Base-by-base conservation (phyloP, 1,140 invertebrate species). In the Drosophila santomea region DNA sequence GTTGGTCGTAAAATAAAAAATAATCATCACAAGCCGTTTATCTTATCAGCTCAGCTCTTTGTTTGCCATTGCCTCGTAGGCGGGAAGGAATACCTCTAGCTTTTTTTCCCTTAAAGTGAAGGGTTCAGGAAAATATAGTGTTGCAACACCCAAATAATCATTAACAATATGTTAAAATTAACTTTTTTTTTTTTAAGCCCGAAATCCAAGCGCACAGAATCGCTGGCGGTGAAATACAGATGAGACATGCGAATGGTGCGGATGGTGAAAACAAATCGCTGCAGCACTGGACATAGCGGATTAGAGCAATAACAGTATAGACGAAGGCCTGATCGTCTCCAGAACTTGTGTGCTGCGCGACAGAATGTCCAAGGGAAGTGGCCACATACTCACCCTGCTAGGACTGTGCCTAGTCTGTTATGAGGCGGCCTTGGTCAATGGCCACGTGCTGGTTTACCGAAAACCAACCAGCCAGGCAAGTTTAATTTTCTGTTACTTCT, bases 211-310 rank as follows among this genome's bases (percentile, higher is more conserved):
- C 15, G 36, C 14, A 56, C n/a, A 56, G 2, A 45, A 51, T 50
- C 47, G 15, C 38, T 36, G 52, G 23, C 47, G n/a, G 10, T 56
- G 47, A 14, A 43, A 58, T 50, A 64, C 80, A 84, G 80, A 89
- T 89, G 84, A 89, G 84, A 89, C 25, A 89, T 89, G 84, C 76
- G 36, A 80, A 84, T 80, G 64, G 66, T 78, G 77, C 80, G 66
- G 68, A 88, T 88, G 79, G 48, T 88, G 45, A 62, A 25, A 51
- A 64, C 39, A 56, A 63, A 47, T 63, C 55, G 15, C 54, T 77
- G 44, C 77, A 83, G 62, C 84, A 80, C 60, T 59, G 58, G 66
- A 67, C 61, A 54, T 56, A 71, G 43, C 72, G 66, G 51, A 81
- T 56, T 74, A 59, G n/a, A 78, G 39, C 55, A 75, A 78, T 66